A percentile compares a stretch with the other conserved stretches of the same genome.
phyloP scores from a whole-genome alignment of 2,113 vertebrate genomes.

The Nycticorax nycticorax region DNA sequence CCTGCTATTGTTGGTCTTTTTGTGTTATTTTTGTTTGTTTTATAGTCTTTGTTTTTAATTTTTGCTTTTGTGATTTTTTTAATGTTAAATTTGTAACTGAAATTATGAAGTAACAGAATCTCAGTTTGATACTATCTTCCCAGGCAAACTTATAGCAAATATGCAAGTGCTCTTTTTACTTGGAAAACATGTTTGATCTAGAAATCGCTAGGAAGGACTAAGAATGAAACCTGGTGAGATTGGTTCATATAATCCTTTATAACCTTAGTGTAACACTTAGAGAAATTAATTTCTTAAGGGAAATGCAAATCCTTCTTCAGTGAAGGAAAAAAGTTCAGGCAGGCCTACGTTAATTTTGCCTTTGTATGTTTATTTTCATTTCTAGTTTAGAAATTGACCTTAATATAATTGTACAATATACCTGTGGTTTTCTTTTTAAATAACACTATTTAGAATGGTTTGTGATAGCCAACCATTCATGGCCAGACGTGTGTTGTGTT shows the following conservation, averaged over 20 bases:
- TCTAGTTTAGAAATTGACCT: neutral
- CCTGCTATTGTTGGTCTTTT: neutral
- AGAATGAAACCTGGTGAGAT: slow-evolving; percentile 33
- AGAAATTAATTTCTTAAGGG: neutral
- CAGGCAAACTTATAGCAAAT: slow-evolving; percentile 24
- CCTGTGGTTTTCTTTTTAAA: neutral
- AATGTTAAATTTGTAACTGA: neutral
- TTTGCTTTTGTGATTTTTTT: neutral
- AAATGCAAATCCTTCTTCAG: neutral
- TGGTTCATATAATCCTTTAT: slow-evolving; percentile 34
- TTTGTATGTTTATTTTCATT: neutral
- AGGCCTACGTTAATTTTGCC: neutral
- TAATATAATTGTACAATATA: neutral
- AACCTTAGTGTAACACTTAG: neutral
- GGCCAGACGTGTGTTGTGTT: neutral
- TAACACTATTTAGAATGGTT: neutral
- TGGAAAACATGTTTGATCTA: slow-evolving; percentile 51
- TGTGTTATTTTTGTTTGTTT: neutral
- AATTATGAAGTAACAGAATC: slow-evolving; percentile 10
- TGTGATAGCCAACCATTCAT: neutral
- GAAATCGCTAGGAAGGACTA: slow-evolving; percentile 43
- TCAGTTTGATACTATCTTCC: slow-evolving; percentile 39
- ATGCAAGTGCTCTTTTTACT: slow-evolving; percentile 39
- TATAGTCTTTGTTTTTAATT: neutral
- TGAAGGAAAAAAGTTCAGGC: neutral